Conservation (phyloP, 1,140 invertebrate genomes). For the Bombus balteatus region DNA sequence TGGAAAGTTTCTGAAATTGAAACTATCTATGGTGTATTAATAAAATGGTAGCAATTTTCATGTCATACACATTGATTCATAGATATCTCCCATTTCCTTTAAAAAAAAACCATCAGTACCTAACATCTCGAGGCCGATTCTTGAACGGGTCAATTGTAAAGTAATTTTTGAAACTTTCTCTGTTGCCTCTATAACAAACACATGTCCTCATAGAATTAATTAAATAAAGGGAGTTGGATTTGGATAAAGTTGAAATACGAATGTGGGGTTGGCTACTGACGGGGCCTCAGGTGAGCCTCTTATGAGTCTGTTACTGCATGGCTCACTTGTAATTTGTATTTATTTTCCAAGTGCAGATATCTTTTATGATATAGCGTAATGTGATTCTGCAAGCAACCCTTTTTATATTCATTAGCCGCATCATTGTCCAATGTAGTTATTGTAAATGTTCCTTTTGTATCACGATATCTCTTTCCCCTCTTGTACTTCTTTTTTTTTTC, state of each 20-base stretch:
- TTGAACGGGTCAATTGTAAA: background rate
- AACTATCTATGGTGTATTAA: background rate
- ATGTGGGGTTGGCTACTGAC: conserved; percentile 74
- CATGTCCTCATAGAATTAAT: conserved; percentile 30
- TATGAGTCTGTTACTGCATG: conserved; percentile 67
- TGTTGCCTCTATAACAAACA: conserved; percentile 3
- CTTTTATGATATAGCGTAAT: conserved; percentile 70
- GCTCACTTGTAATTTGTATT: conserved; percentile 66
- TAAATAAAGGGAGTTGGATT: conserved; percentile 79
- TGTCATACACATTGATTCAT: background rate
- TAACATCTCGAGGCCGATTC: background rate
- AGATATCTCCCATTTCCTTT: background rate
- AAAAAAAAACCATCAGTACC: background rate
- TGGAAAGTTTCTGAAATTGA: conserved; percentile 48
- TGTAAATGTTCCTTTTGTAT: background rate
- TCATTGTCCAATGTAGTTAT: conserved; percentile 10
- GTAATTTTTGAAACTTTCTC: conserved; percentile 49
- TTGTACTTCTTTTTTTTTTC: conserved; percentile 5
- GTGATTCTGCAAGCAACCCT: conserved; percentile 64
- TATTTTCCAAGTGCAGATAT: conserved; percentile 78
- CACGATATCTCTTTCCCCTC: background rate
- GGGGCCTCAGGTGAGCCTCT: conserved; percentile 80
- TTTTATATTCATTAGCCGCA: conserved; percentile 20
- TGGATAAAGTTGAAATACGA: conserved; percentile 79
- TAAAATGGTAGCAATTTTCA: background rate